A percentile compares a stretch with the other conserved stretches of the same genome.
Conservation (phyloP, 2,113 vertebrate species). For the Columbina picui region DNA sequence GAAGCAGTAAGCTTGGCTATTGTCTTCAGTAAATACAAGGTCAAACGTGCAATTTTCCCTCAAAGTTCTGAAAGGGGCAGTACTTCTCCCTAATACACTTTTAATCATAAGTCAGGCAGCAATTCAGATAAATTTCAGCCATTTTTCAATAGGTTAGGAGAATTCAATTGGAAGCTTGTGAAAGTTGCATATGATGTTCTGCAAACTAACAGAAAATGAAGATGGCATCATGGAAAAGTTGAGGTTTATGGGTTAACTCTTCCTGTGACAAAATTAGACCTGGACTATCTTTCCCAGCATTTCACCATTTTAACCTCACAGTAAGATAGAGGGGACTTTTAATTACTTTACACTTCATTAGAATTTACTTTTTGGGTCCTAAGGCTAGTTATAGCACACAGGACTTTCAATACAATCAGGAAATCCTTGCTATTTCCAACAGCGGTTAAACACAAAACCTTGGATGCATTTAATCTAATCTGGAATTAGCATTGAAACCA, state of each 20-base stretch:
- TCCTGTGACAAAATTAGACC: background rate
- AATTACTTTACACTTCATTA: background rate
- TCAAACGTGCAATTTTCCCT: background rate
- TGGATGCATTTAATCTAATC: background rate
- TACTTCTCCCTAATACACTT: background rate
- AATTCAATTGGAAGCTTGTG: background rate
- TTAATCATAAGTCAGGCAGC: background rate
- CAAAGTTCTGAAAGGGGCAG: background rate
- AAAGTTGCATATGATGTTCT: background rate
- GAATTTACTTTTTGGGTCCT: background rate
- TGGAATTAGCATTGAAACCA: background rate
- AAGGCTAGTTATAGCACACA: background rate
- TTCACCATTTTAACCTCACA: background rate
- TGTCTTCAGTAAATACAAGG: background rate
- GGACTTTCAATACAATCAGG: background rate
- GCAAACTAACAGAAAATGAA: background rate
- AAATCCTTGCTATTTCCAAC: background rate
- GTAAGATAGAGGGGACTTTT: background rate
- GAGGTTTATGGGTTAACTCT: background rate
- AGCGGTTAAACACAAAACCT: background rate
- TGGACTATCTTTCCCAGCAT: background rate
- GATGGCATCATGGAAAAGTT: background rate
- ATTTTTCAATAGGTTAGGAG: background rate
- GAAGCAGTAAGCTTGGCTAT: background rate
- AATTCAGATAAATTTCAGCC: background rate